Evolutionary conservation across 2,797 vertebrate species (phyloP), one percentile per base, ranked within the genome.

Genomic region (Macropodus opercularis): DNA sequence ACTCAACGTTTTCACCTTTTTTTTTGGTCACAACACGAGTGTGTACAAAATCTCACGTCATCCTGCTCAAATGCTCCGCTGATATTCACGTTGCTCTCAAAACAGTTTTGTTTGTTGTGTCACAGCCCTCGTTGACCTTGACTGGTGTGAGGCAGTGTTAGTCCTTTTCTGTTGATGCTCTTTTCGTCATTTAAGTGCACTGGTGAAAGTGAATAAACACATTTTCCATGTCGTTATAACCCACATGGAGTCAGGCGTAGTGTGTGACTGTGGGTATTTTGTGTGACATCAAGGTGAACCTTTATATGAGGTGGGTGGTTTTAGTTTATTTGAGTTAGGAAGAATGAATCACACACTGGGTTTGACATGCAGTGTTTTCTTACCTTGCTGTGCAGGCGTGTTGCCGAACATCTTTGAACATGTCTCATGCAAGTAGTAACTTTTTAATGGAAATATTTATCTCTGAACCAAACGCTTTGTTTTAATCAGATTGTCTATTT

Each of bases 201-300:
- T 71, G 55, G 35, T 83, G 14, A 71, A 81, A 75, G 42, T 72
- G 0, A 87, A 85, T 85, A 84, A 87, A 89, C 50, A 15, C 43
- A 51, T 78, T 85, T 87, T 69, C 57, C 60, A 68, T 57, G 60
- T 70, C 43, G 39, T 22, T 50, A 5, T 15, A 36, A 23, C 64
- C 23, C 14, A 36, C 1, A 4, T 2, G 9, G 27, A 23, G 26
- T 42, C 22, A 27, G 46, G 50, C 17, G 41, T 17, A n/a, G 19
- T 39, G n/a, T 39, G 6, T 4, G 8, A 4, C 35, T 36, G 35
- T 10, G 36, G 36, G 36, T 39, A 39, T 64, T 64, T 43, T 12
- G 38, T 31, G 1, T 26, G 50, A 1, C 3, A 0, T 44, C 8
- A 4, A 21, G 17, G 15, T 50, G 13, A 17, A 7, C 27, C 32